phyloP scores from a whole-genome alignment of 2,888 invertebrate genomes.

The Volucella inanis region DNA sequence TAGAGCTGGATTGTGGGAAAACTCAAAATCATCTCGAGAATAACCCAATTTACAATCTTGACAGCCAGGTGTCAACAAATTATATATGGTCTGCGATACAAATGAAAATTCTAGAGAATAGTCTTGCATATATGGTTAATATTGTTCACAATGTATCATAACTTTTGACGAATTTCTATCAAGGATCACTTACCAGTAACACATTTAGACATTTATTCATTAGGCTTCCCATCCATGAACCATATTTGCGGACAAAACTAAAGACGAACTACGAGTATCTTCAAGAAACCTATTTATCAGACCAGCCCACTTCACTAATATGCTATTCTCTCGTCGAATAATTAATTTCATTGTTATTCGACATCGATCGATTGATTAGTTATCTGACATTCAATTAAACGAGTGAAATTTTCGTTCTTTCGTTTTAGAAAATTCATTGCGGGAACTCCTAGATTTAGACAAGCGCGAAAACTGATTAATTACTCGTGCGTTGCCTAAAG shows the following conservation, averaged over 20 bases:
- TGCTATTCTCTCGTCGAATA: constrained; percentile 7
- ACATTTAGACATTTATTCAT: constrained; percentile 31
- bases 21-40: constrained; percentile 13
- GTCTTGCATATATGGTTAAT: too few species aligned
- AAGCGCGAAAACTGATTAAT: constrained; percentile 30
- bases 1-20: constrained; percentile 47
- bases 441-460: neutral
- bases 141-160: too few species aligned
- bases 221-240: constrained; percentile 18
- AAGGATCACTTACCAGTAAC: too few species aligned
- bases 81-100: too few species aligned
- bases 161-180: too few species aligned
- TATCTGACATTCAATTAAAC: neutral
- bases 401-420: constrained; percentile 8
- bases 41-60: neutral
- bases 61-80: neutral
- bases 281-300: constrained; percentile 43
- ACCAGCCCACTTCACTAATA: constrained; percentile 29
- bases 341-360: constrained; percentile 40
- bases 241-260: constrained; percentile 20
- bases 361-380: constrained; percentile 12
- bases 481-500: constrained; percentile 7
- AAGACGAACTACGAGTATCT: constrained; percentile 11
- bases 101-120: too few species aligned
- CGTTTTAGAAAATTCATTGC: constrained; percentile 4